phyloP scores from a whole-genome alignment of 2,113 vertebrate species.

The Chrysochloris asiatica region DNA sequence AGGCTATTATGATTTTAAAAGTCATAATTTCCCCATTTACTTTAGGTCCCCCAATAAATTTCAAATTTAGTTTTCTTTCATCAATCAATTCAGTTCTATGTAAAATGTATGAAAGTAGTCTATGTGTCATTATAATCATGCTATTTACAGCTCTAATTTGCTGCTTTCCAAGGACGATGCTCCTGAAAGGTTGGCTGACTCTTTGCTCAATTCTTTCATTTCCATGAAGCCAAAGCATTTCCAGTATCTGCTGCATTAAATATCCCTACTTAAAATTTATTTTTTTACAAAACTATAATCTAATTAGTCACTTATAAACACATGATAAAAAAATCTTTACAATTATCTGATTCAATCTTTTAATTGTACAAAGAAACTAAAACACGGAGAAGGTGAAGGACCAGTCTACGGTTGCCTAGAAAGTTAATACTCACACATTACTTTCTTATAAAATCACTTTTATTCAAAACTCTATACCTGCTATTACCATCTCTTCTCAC shows the following conservation, averaged over 20 bases:
- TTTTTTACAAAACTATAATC: conserved; percentile 11
- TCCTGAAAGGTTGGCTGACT: not conserved
- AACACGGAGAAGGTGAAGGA: not conserved
- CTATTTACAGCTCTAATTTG: not conserved
- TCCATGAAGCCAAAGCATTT: conserved; percentile 4
- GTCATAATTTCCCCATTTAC: not conserved
- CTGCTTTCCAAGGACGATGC: not conserved
- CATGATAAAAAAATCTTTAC: not conserved
- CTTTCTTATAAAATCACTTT: conserved; percentile 22
- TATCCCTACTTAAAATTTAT: conserved; percentile 14
- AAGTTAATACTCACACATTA: not conserved
- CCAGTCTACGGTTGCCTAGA: not conserved
- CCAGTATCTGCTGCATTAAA: conserved; percentile 6
- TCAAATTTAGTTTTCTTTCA: not conserved
- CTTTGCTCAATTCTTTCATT: conserved; percentile 36
- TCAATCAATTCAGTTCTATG: not conserved
- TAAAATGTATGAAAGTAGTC: not conserved
- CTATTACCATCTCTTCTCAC: not conserved
- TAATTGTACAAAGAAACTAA: not conserved
- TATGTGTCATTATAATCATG: not conserved
- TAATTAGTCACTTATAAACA: not conserved
- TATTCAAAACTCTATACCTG: not conserved
- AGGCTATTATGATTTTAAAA: not conserved
- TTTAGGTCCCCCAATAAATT: not conserved
- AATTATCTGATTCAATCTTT: not conserved